phyloP scores from a whole-genome alignment of 2,797 vertebrate genomes.

The Alosa sapidissima region DNA sequence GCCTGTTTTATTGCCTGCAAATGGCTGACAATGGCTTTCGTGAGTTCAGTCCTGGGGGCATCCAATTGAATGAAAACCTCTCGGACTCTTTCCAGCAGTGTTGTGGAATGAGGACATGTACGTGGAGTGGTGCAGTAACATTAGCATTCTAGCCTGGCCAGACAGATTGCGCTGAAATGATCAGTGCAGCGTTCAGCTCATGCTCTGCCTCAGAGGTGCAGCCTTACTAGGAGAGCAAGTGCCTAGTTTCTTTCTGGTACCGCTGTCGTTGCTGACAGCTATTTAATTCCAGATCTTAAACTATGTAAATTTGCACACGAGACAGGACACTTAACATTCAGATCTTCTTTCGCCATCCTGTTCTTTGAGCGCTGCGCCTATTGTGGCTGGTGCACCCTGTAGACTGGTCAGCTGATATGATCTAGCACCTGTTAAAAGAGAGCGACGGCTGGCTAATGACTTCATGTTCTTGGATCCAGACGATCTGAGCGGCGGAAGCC shows the following conservation, averaged over 20 bases:
- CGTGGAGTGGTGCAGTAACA: background rate
- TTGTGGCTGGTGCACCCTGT: background rate
- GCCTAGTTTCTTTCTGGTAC: background rate
- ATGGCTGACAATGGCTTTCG: conserved; percentile 2
- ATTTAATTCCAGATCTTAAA: background rate
- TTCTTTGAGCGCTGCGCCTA: background rate
- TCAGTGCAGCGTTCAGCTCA: background rate
- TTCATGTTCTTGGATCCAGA: conserved; percentile 9
- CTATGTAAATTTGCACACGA: background rate
- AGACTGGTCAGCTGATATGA: background rate
- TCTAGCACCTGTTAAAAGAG: background rate
- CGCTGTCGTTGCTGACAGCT: background rate
- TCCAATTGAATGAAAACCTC: background rate
- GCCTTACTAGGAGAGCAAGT: background rate
- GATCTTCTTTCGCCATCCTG: background rate
- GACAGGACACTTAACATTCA: background rate
- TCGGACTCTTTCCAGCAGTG: conserved; percentile 3
- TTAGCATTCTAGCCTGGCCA: background rate
- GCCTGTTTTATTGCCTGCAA: background rate
- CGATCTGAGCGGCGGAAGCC: background rate
- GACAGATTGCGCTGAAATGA: background rate
- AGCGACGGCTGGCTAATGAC: background rate
- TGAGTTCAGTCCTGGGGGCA: background rate
- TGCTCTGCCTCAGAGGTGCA: background rate
- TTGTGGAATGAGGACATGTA: background rate